Evolutionary conservation across 2,113 vertebrate species (phyloP).

Genomic region (Muntiacus muntjak): DNA sequence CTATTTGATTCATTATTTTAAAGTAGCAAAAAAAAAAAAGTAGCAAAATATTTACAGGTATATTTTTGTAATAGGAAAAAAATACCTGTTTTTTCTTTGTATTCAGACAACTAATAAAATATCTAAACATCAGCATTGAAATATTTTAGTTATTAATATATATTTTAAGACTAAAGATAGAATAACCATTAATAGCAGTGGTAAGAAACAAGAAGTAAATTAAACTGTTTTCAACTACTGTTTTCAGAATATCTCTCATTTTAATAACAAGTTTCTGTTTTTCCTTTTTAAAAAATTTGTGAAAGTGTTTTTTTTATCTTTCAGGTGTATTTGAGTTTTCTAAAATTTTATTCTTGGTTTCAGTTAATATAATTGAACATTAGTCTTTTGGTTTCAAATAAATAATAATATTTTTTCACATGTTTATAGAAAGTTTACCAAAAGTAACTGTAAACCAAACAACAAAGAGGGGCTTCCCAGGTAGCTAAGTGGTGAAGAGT

Average conservation of each 20-base stretch:
- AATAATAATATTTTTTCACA: not conserved
- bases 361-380: not conserved
- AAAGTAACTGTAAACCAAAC: not conserved
- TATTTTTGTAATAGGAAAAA: not conserved
- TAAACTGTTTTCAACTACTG: not conserved
- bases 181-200: not conserved
- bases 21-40: not conserved
- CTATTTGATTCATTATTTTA: not conserved
- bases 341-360: not conserved
- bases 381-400: not conserved
- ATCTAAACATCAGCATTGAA: not conserved
- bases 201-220: not conserved
- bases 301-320: not conserved
- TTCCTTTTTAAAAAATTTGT: not conserved
- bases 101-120: not conserved
- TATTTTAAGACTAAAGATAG: conserved; percentile 11
- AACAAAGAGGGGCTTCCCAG: not conserved
- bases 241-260: not conserved
- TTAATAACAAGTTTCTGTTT: not conserved
- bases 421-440: not conserved
- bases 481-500: not conserved
- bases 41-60: not conserved
- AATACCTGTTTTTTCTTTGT: not conserved
- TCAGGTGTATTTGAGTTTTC: not conserved
- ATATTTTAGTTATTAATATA: not conserved